These are phyloP conservation scores for rabbit (Oryctolagus cuniculus) DNA, from an alignment of 2,113 vertebrate genomes.

Conservation along the genomic window DNA sequence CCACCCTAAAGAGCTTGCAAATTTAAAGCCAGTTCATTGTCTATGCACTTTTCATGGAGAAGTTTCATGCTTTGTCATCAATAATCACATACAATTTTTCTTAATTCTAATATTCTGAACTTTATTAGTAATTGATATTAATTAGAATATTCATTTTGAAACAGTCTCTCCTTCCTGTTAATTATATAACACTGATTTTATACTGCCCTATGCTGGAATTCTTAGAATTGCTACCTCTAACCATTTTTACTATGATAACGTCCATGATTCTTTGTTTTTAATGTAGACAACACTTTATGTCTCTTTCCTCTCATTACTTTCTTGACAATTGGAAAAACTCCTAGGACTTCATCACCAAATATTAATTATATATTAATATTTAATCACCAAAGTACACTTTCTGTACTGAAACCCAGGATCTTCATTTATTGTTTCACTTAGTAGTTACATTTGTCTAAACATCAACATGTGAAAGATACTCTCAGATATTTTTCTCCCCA, in stretches of 20 bases:
- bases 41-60: neutral
- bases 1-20: neutral
- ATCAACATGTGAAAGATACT: neutral
- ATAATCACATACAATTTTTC: neutral
- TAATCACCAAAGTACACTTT: neutral
- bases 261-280: neutral
- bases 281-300: neutral
- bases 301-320: neutral
- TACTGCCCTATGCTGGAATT: neutral
- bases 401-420: neutral
- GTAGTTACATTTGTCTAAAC: neutral
- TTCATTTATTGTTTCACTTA: conserved; percentile 35
- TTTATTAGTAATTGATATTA: conserved; percentile 32
- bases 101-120: neutral
- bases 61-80: neutral
- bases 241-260: neutral
- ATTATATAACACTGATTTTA: neutral
- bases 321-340: neutral
- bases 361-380: neutral
- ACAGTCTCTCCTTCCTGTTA: neutral
- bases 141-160: neutral
- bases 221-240: neutral
- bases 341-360: neutral
- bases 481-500: neutral
- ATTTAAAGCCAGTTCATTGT: neutral